Evolutionary conservation across 2,113 vertebrate species (phyloP).

Genomic region (Platanista minor): DNA sequence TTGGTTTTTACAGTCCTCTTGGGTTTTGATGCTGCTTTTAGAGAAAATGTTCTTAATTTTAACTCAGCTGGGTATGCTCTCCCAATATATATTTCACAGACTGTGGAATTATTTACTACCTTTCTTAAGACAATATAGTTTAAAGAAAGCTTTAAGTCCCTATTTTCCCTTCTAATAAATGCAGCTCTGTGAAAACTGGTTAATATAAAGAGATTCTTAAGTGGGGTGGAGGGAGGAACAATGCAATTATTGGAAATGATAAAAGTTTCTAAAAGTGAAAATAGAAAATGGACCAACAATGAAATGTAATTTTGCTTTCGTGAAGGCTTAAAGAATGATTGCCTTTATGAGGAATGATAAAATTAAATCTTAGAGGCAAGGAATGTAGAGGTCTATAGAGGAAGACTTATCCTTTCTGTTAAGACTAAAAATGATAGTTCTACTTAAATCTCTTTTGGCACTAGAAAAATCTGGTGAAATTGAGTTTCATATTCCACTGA

Average conservation of each 20-base stretch:
- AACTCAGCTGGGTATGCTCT: not conserved
- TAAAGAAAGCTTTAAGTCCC: not conserved
- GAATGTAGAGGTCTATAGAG: not conserved
- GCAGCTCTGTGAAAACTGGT: not conserved
- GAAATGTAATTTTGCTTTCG: slow-evolving; percentile 32
- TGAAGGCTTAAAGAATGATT: slow-evolving; percentile 11
- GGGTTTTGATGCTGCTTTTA: not conserved
- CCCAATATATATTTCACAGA: not conserved
- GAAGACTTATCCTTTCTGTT: slow-evolving; percentile 38
- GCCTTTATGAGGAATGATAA: slow-evolving; percentile 37
- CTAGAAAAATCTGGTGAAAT: slow-evolving; percentile 67
- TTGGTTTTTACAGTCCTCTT: not conserved
- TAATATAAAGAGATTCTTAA: not conserved
- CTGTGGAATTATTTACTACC: not conserved
- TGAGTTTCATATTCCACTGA: slow-evolving; percentile 69
- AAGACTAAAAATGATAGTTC: slow-evolving; percentile 59
- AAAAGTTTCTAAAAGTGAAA: slow-evolving; percentile 9
- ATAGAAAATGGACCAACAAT: not conserved
- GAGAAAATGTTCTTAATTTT: slow-evolving; percentile 8
- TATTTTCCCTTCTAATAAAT: not conserved
- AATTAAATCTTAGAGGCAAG: slow-evolving; percentile 56
- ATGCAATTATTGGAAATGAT: not conserved
- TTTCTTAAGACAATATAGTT: not conserved
- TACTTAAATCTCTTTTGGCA: slow-evolving; percentile 56
- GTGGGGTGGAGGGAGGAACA: not conserved